Evolutionary conservation across 2,888 invertebrate species (phyloP).

Genomic region (Ernsta delagoae): DNA sequence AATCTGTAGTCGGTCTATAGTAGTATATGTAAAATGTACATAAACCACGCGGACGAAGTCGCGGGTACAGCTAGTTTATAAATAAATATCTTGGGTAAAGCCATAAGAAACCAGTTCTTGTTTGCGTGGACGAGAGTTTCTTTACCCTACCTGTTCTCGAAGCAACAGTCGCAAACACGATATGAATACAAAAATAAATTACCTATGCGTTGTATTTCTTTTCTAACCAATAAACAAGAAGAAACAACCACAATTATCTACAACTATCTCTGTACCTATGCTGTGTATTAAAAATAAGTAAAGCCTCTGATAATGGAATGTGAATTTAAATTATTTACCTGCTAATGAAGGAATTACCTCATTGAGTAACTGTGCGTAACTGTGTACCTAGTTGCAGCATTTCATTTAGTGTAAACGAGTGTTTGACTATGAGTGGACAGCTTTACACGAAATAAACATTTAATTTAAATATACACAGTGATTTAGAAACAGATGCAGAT

Average conservation of each 20-base stretch:
- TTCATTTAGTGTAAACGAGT: slow-evolving; percentile 8
- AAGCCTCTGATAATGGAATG: background rate
- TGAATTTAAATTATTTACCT: slow-evolving; percentile 2
- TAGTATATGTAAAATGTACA: no score
- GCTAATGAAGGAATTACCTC: background rate
- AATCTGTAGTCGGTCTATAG: no score
- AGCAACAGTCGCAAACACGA: background rate
- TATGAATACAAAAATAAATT: background rate
- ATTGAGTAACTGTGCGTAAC: background rate
- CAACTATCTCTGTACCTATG: no score
- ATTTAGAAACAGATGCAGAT: background rate
- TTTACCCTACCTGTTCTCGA: slow-evolving; percentile 1
- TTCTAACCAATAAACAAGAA: background rate
- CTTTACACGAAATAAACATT: background rate
- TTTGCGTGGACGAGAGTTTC: background rate
- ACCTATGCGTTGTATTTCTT: background rate
- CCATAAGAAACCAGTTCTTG: background rate
- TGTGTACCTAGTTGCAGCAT: background rate
- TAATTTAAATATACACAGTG: background rate
- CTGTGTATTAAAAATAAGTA: background rate
- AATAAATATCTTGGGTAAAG: background rate
- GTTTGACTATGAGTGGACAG: slow-evolving; percentile 9
- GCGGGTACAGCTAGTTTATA: no score
- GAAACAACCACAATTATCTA: background rate
- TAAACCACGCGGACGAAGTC: no score